These are phyloP conservation scores for Temnothorax rugatulus DNA, from an alignment of 2,888 invertebrate genomes.

Conservation along the genomic window DNA sequence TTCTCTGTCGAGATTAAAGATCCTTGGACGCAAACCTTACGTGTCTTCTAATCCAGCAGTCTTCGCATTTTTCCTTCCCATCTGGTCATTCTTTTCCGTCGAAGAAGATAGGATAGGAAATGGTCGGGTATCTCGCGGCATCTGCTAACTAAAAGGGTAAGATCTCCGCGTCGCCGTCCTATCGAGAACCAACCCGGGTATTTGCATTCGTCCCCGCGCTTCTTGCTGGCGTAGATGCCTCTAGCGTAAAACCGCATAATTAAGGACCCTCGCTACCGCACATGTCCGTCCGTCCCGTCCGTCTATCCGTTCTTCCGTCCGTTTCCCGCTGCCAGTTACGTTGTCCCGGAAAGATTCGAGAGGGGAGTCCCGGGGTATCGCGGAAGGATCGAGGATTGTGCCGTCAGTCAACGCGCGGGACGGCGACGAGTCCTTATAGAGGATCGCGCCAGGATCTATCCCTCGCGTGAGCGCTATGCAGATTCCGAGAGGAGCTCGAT, in stretches of 20 bases:
- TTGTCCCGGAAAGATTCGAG: conserved; percentile 66
- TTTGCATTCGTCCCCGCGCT: conserved; percentile 80
- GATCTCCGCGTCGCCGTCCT: conserved; percentile 74
- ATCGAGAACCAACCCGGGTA: conserved; percentile 72
- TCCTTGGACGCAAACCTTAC: neutral
- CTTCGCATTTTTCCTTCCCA: conserved; percentile 20
- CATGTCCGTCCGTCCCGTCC: conserved; percentile 71
- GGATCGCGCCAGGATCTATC: conserved; percentile 75
- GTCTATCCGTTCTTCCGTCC: conserved; percentile 64
- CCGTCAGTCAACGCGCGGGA: conserved; percentile 82
- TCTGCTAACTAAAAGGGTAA: conserved; percentile 84
- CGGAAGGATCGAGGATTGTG: conserved; percentile 83
- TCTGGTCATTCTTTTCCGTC: conserved; percentile 57
- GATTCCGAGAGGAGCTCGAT: conserved; percentile 71
- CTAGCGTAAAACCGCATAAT: conserved; percentile 83
- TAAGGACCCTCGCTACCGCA: conserved; percentile 79
- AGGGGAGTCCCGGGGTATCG: conserved; percentile 66
- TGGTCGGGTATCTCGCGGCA: conserved; percentile 81
- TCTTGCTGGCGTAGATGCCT: conserved; percentile 44
- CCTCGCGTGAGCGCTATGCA: conserved; percentile 73
- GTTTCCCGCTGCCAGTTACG: conserved; percentile 70
- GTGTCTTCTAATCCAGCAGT: conserved; percentile 29
- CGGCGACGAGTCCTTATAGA: conserved; percentile 79
- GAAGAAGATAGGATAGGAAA: conserved; percentile 48
- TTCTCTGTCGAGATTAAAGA: conserved; percentile 1